Percentiles rank a stretch among this genome's conserved stretches.
These are phyloP conservation scores for Cataglyphis livida DNA, from an alignment of 2,888 invertebrate genomes.

Conservation along the genomic window DNA sequence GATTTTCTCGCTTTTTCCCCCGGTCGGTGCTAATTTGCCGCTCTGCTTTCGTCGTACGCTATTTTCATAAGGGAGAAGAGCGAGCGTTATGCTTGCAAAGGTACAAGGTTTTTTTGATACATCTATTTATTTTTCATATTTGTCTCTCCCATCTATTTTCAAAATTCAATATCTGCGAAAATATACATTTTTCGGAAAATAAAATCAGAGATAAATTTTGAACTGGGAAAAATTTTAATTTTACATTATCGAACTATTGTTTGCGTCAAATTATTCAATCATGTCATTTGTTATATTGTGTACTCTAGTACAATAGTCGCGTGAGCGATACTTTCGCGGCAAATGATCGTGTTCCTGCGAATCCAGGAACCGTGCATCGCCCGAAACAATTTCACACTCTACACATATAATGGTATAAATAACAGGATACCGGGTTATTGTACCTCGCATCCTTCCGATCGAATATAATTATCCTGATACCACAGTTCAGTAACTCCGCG, in stretches of 20 bases:
- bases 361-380: conserved; percentile 39
- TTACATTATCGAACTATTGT: neutral
- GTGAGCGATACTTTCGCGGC: conserved; percentile 42
- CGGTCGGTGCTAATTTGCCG: conserved; percentile 26
- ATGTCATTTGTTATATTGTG: conserved; percentile 21
- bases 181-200: neutral
- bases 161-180: neutral
- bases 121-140: neutral
- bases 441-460: conserved; percentile 63
- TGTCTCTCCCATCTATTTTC: neutral
- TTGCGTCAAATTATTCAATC: conserved; percentile 37
- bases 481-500: conserved; percentile 59
- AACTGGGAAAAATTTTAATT: neutral
- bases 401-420: conserved; percentile 54
- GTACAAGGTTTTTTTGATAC: conserved; percentile 19
- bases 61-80: conserved; percentile 5
- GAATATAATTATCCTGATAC: conserved; percentile 74
- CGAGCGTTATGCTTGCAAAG: neutral
- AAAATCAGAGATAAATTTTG: neutral
- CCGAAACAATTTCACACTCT: conserved; percentile 56
- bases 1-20: conserved; percentile 56
- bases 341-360: conserved; percentile 51
- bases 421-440: conserved; percentile 64
- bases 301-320: conserved; percentile 25
- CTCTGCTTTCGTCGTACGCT: conserved; percentile 1